phyloP scores from a whole-genome alignment of 2,888 invertebrate species.

The Cactoblastis cactorum region DNA sequence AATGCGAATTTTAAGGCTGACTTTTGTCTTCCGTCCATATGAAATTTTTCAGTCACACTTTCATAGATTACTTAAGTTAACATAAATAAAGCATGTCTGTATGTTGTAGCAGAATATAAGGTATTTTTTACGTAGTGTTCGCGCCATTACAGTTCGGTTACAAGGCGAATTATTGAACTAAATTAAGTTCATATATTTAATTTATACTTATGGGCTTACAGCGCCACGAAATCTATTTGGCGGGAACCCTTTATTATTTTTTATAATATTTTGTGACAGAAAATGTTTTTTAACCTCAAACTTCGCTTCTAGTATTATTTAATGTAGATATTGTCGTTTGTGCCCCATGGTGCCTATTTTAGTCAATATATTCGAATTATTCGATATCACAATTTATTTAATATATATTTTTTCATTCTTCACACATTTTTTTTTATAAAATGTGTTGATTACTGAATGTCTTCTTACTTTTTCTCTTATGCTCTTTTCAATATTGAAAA shows the following conservation, averaged over 20 bases:
- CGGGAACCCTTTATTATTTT: too few relatives aligned
- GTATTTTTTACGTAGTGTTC: not conserved
- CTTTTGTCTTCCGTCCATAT: conserved; percentile 28
- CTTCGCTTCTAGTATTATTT: too few relatives aligned
- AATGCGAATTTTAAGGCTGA: conserved; percentile 18
- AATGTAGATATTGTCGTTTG: conserved; percentile 12
- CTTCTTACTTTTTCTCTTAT: conserved; percentile 33
- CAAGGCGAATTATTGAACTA: too few relatives aligned
- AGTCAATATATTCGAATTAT: conserved; percentile 7
- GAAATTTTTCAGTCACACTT: conserved; percentile 11
- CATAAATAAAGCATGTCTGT: conserved; percentile 5
- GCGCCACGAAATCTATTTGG: too few relatives aligned
- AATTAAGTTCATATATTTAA: too few relatives aligned
- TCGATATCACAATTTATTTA: conserved; percentile 16
- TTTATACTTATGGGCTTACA: too few relatives aligned
- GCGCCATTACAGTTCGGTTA: too few relatives aligned
- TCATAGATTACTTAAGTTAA: conserved; percentile 1
- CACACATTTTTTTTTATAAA: conserved; percentile 27
- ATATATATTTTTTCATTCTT: conserved; percentile 20
- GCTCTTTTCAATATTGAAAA: conserved; percentile 27
- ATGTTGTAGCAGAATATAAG: not conserved
- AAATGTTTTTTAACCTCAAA: not conserved
- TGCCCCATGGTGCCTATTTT: conserved; percentile 19
- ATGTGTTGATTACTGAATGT: conserved; percentile 27
- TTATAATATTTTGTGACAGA: too few relatives aligned